Base-by-base conservation (phyloP, 2,888 invertebrate genomes). In the Ormia ochracea region DNA sequence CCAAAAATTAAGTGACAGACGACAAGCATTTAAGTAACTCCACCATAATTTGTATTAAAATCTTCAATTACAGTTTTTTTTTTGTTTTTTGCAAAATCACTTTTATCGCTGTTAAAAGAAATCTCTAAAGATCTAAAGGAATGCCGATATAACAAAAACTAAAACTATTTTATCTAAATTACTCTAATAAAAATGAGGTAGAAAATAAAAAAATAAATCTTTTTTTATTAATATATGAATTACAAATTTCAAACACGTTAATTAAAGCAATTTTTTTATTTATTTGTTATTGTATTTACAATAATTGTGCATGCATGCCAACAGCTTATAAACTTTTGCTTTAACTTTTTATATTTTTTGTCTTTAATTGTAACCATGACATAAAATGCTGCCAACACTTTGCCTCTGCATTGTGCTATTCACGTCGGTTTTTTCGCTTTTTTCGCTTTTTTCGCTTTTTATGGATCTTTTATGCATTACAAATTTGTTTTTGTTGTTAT, bases 301-400 rank as follows among this genome's bases (percentile, higher is more conserved):
- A 48, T 73, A 73, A 78, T 78, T 78, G 68, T 41, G 73, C 45
- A 63, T 68, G 73, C 78, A 69, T 63, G 78, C 56, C 78, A 73
- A 56, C 68, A 48, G 48, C 56, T 68, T 21, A 31, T 31, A 31
- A 7, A 31, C 10, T 17, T 26, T 65, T 56, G 19, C 6, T 12
- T 31, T 31, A 54, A 19, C 12, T 54, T 58, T 50, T 41, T 61
- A 33, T 33, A 9, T 43, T 59, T 36, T 63, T 31, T 19, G 19
- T 19, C 12, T 61, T 73, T 78, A 68, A 78, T 68, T 78, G 72
- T 61, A 78, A 56, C 78, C 78, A 73, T 78, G 78, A 78, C 78
- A 78, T 78, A 63, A 78, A 78, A 73, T 78, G 48, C 48, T 75
- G 58, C 59, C 68, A 75, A 26, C 75, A 68, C 33, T 66, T 66